Evolutionary conservation across 2,888 invertebrate species (phyloP).

Genomic region (Eumerus sabulonum): DNA sequence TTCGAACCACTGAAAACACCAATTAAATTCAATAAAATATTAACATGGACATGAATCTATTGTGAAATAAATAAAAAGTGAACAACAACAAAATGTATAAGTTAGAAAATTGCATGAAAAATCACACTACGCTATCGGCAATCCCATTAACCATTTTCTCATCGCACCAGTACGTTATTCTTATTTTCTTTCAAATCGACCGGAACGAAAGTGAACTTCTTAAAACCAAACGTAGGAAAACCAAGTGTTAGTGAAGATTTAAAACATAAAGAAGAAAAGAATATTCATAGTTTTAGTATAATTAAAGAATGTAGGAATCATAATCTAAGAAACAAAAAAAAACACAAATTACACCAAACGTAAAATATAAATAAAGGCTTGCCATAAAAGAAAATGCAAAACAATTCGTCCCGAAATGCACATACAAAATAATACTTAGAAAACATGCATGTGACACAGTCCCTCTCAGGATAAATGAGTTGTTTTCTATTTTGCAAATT

Average conservation of each 20-base stretch:
- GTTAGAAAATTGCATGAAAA: constrained; percentile 42
- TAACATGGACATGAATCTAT: constrained; percentile 49
- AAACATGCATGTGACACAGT: constrained; percentile 61
- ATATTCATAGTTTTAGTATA: not conserved
- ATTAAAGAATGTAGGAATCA: too few relatives aligned
- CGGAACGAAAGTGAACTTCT: constrained; percentile 35
- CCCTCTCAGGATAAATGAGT: constrained; percentile 67
- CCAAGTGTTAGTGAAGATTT: constrained; percentile 60
- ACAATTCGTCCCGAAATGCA: constrained; percentile 65
- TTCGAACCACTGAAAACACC: constrained; percentile 62
- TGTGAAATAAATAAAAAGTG: constrained; percentile 10
- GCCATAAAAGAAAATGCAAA: constrained; percentile 64
- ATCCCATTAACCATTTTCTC: constrained; percentile 52
- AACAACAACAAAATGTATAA: constrained; percentile 10
- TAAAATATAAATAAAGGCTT: constrained; percentile 49
- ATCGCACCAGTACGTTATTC: constrained; percentile 43
- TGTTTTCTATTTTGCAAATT: constrained; percentile 67
- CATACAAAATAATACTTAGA: constrained; percentile 60
- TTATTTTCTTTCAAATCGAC: constrained; percentile 25
- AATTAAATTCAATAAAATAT: constrained; percentile 56
- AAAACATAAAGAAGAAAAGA: constrained; percentile 25
- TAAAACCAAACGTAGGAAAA: constrained; percentile 9
- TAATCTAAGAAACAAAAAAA: constrained; percentile 14
- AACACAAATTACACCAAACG: constrained; percentile 38
- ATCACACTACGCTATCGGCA: constrained; percentile 41